These are phyloP conservation scores for Pogonomyrmex californicus DNA, from an alignment of 1,140 invertebrate species.

Conservation along the genomic window DNA sequence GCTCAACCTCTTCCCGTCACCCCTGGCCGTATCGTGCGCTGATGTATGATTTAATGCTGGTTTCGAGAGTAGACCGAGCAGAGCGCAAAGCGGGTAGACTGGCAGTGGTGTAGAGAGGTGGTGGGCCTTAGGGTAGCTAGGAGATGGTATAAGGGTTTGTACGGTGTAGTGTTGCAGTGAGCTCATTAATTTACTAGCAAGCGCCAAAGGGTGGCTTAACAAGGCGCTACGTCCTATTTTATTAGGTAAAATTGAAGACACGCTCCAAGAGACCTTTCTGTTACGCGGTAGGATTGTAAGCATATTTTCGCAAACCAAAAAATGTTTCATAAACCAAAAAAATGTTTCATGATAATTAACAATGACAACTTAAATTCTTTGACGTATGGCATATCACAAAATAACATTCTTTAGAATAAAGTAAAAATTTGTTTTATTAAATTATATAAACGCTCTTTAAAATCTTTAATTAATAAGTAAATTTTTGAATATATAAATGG, in stretches of 20 bases:
- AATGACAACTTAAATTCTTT: not conserved
- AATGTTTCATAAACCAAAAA: not conserved
- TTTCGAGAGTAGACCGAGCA: slow-evolving; percentile 81
- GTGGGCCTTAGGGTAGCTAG: slow-evolving; percentile 51
- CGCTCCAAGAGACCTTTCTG: slow-evolving; percentile 69
- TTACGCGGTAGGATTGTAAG: slow-evolving; percentile 45
- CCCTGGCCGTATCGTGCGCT: slow-evolving; percentile 78
- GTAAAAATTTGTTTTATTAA: not conserved
- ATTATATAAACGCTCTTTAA: slow-evolving; percentile 40
- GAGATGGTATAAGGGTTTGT: slow-evolving; percentile 83
- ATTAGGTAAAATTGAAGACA: slow-evolving; percentile 84
- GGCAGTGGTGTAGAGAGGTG: slow-evolving; percentile 67
- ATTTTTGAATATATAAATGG: slow-evolving; percentile 4
- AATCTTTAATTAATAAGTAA: slow-evolving; percentile 46
- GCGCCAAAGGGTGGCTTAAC: slow-evolving; percentile 84
- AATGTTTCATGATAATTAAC: not conserved
- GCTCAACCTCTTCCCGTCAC: slow-evolving; percentile 63
- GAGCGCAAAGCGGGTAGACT: slow-evolving; percentile 80
- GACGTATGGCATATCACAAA: not conserved
- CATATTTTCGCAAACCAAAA: slow-evolving; percentile 47
- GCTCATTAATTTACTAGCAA: slow-evolving; percentile 86
- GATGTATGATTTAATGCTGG: slow-evolving; percentile 86
- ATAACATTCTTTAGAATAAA: not conserved
- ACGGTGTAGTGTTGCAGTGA: slow-evolving; percentile 85
- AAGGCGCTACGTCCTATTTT: slow-evolving; percentile 84